Percentiles rank a stretch among this genome's conserved stretches.
Conservation (phyloP, 2,797 vertebrate species). For the Choloepus didactylus region DNA sequence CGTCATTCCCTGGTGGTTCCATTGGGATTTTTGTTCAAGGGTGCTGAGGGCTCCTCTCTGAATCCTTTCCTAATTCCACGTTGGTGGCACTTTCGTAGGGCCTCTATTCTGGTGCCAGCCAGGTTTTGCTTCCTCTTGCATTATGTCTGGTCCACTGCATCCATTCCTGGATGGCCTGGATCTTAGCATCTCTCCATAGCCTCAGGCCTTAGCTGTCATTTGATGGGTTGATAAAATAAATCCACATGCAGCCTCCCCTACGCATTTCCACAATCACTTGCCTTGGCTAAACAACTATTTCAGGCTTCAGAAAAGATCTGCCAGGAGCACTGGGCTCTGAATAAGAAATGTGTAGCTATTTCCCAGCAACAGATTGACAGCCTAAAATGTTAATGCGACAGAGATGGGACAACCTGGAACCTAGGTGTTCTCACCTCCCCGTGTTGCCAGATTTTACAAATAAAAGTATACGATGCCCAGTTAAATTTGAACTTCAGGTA, state of each 20-base stretch:
- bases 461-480: background rate
- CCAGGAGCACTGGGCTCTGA: background rate
- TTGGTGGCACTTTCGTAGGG: background rate
- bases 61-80: background rate
- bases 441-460: background rate
- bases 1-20: background rate
- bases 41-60: slow-evolving; percentile 46
- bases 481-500: slow-evolving; percentile 14
- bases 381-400: background rate
- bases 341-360: slow-evolving; percentile 14
- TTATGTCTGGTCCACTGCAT: background rate
- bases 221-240: background rate
- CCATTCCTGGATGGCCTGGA: background rate
- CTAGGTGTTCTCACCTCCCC: background rate
- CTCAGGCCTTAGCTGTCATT: background rate
- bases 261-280: background rate
- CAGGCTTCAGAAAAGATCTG: slow-evolving; percentile 41
- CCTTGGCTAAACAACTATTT: slow-evolving; percentile 24
- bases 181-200: background rate
- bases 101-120: background rate
- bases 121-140: background rate
- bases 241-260: background rate
- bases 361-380: background rate
- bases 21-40: slow-evolving; percentile 50
- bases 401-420: background rate